phyloP scores from a whole-genome alignment of 2,797 vertebrate species.

The Rhinoraja longicauda region DNA sequence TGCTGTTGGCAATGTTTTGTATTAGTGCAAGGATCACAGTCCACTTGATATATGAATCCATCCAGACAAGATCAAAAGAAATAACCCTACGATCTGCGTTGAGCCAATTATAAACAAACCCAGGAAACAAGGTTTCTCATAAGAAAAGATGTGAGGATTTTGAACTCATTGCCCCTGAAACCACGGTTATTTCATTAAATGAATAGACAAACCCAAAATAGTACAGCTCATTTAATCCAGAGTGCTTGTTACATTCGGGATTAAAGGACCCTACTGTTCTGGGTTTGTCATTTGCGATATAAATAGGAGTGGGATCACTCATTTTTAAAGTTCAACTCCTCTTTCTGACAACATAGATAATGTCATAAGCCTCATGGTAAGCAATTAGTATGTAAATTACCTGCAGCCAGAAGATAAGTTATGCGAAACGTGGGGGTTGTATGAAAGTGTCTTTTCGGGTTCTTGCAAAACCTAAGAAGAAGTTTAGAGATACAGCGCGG shows the following conservation, averaged over 20 bases:
- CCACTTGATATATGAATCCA: background rate
- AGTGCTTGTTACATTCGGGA: background rate
- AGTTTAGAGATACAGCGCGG: too few species aligned
- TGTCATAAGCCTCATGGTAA: background rate
- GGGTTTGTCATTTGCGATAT: conserved; percentile 6
- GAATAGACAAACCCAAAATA: background rate
- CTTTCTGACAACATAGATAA: background rate
- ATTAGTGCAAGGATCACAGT: too few species aligned
- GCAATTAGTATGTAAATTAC: conserved; percentile 18
- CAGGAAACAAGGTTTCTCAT: background rate
- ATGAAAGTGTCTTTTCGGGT: conserved; percentile 16
- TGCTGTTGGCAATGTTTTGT: background rate
- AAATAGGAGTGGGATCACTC: background rate
- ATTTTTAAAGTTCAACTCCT: background rate
- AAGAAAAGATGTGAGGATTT: background rate
- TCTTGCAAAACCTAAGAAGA: background rate
- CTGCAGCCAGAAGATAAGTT: background rate
- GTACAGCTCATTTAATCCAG: background rate
- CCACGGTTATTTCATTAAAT: background rate
- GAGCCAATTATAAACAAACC: background rate
- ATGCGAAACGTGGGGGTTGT: background rate
- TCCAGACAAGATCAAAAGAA: background rate
- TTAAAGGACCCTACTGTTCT: background rate
- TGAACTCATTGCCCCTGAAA: background rate
- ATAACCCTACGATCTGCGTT: background rate